phyloP scores from a whole-genome alignment of 2,888 invertebrate species.

The Galerucella pusilla region DNA sequence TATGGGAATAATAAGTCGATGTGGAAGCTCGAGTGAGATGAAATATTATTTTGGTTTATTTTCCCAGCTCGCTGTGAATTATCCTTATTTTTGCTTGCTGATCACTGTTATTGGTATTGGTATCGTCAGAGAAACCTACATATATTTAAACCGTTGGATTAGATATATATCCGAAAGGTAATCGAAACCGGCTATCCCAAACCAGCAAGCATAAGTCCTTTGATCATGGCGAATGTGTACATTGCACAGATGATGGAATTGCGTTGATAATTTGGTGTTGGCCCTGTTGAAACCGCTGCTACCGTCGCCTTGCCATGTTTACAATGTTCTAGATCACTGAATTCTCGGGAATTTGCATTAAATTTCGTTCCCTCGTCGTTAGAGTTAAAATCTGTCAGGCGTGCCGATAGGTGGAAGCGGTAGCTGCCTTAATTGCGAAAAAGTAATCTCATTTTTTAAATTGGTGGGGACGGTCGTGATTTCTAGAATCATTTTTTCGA shows the following conservation, averaged over 20 bases:
- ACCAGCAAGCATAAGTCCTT: conserved; percentile 54
- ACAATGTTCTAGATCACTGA: conserved; percentile 62
- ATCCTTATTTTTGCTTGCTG: conserved; percentile 24
- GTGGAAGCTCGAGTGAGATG: not conserved
- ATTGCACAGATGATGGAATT: conserved; percentile 61
- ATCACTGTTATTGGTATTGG: conserved; percentile 2
- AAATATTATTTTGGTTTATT: conserved; percentile 17
- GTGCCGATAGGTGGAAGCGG: conserved; percentile 31
- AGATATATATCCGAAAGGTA: conserved; percentile 55
- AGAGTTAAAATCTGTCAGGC: conserved; percentile 40
- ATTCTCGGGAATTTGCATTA: conserved; percentile 58
- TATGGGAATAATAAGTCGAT: not conserved
- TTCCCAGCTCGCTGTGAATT: conserved; percentile 6
- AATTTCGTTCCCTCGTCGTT: conserved; percentile 48
- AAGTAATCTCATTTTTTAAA: conserved; percentile 30
- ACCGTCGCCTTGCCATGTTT: conserved; percentile 60
- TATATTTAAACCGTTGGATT: conserved; percentile 56
- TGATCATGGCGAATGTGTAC: conserved; percentile 61
- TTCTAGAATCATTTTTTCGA: conserved; percentile 6
- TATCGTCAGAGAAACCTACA: conserved; percentile 47
- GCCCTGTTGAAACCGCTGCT: conserved; percentile 50
- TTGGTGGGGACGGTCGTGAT: conserved; percentile 16
- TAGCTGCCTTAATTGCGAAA: conserved; percentile 29
- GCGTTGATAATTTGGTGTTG: conserved; percentile 62
- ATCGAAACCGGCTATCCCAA: conserved; percentile 58